A percentile compares a stretch with the other conserved stretches of the same genome.
Evolutionary conservation across 1,140 invertebrate species (phyloP).

Genomic region (Stegodyphus dumicola): DNA sequence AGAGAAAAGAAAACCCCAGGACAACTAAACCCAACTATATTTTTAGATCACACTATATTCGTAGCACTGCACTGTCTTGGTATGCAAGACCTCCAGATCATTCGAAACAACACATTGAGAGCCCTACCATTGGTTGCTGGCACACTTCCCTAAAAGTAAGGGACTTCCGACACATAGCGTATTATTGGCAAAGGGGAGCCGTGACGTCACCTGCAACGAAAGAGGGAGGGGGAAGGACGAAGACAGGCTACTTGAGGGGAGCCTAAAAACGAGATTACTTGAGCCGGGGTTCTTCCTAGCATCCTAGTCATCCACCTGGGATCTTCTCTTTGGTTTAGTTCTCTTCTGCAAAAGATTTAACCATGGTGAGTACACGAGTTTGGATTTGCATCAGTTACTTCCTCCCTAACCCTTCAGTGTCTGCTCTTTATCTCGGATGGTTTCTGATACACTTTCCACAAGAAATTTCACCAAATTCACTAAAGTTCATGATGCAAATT

Average conservation of each 20-base stretch:
- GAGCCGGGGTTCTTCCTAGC: conserved; percentile 28
- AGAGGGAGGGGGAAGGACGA: neutral
- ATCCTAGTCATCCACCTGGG: conserved; percentile 29
- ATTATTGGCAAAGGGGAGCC: conserved; percentile 51
- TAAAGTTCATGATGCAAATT: neutral
- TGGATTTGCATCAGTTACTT: neutral
- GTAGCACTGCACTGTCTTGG: conserved; percentile 25
- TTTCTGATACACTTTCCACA: neutral
- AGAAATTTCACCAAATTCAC: neutral
- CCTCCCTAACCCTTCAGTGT: neutral
- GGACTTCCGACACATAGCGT: conserved; percentile 34
- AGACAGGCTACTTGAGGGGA: conserved; percentile 49
- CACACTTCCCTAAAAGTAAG: conserved; percentile 51
- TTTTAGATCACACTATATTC: conserved; percentile 53
- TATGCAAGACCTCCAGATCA: conserved; percentile 15
- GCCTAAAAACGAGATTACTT: conserved; percentile 33
- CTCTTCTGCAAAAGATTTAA: conserved; percentile 21
- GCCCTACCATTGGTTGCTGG: conserved; percentile 15
- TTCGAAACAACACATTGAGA: neutral
- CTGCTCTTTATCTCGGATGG: neutral
- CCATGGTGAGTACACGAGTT: conserved; percentile 49
- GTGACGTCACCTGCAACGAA: conserved; percentile 36
- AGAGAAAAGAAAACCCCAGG: conserved; percentile 30
- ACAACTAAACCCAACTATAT: conserved; percentile 23
- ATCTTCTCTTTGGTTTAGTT: conserved; percentile 35